Evolutionary conservation across 2,113 vertebrate species (phyloP).

Genomic region (Hippocampus abdominalis): DNA sequence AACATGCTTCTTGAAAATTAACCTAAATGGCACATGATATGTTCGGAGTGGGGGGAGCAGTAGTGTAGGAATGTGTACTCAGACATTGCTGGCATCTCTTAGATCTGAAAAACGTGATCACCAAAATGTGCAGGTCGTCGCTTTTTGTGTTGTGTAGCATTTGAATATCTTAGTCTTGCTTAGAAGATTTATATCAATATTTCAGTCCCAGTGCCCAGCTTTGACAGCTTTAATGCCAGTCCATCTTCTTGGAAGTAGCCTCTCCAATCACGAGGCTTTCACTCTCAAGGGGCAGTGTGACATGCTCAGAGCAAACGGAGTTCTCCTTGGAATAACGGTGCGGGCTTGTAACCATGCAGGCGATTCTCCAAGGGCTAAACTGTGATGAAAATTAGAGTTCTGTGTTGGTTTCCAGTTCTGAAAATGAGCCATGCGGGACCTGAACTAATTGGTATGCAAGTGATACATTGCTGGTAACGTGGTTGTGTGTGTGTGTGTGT

Average conservation of each 20-base stretch:
- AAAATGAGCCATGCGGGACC: constrained; percentile 31
- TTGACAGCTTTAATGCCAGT: constrained; percentile 36
- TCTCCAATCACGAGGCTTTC: constrained; percentile 62
- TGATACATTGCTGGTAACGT: constrained; percentile 15
- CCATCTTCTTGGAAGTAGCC: constrained; percentile 39
- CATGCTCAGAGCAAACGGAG: constrained; percentile 20
- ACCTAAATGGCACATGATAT: constrained; percentile 1
- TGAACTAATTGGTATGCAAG: constrained; percentile 53
- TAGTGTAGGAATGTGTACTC: not conserved
- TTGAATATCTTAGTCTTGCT: not conserved
- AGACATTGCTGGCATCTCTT: not conserved
- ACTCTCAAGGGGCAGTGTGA: constrained; percentile 43
- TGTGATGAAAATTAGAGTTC: constrained; percentile 24
- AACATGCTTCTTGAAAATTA: constrained; percentile 25
- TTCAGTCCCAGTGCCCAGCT: constrained; percentile 33
- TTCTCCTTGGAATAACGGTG: constrained; percentile 2
- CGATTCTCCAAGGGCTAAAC: constrained; percentile 30
- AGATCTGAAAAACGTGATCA: too few relatives aligned
- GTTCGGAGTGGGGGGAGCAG: not conserved
- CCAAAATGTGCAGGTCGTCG: not conserved
- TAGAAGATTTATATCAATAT: not conserved
- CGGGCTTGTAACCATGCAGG: constrained; percentile 3
- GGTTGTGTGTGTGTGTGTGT: not conserved
- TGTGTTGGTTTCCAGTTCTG: constrained; percentile 21
- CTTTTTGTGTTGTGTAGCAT: not conserved